Evolutionary conservation across 2,113 vertebrate species (phyloP).

Genomic region (Heterotilapia buettikoferi): DNA sequence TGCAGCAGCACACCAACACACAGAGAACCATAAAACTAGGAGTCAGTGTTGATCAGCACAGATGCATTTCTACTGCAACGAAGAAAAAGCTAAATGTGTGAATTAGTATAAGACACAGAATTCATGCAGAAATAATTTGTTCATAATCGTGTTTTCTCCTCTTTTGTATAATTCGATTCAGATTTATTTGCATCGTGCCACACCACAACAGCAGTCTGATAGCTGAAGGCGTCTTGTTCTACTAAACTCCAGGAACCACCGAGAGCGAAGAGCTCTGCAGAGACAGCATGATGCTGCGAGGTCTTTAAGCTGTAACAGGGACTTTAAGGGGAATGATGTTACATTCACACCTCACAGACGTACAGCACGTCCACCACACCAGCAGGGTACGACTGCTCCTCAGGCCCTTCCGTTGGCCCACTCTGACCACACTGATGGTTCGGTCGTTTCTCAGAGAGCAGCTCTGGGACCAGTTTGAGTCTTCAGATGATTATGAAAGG

Average conservation of each 20-base stretch:
- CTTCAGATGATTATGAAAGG: background rate
- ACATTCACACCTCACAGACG: background rate
- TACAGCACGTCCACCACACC: background rate
- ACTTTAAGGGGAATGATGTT: rapidly evolving
- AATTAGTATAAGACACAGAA: background rate
- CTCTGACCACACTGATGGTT: background rate
- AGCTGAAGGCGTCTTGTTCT: background rate
- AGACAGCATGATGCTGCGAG: rapidly evolving
- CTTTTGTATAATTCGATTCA: background rate
- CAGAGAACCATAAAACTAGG: background rate
- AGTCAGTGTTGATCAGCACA: background rate
- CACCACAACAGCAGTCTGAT: background rate
- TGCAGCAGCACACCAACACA: background rate
- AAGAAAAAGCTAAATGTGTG: background rate
- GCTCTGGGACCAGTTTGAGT: background rate
- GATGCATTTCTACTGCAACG: background rate
- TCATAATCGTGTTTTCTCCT: background rate
- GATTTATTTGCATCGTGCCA: background rate
- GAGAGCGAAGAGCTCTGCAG: background rate
- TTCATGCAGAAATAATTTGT: background rate
- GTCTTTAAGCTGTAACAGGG: background rate
- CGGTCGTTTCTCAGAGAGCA: background rate
- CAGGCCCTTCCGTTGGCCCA: background rate
- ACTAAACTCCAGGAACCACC: background rate
- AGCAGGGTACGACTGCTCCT: background rate